A percentile compares a stretch with the other conserved stretches of the same genome.
phyloP scores from a whole-genome alignment of 2,113 vertebrate species.

The Sitta europaea region DNA sequence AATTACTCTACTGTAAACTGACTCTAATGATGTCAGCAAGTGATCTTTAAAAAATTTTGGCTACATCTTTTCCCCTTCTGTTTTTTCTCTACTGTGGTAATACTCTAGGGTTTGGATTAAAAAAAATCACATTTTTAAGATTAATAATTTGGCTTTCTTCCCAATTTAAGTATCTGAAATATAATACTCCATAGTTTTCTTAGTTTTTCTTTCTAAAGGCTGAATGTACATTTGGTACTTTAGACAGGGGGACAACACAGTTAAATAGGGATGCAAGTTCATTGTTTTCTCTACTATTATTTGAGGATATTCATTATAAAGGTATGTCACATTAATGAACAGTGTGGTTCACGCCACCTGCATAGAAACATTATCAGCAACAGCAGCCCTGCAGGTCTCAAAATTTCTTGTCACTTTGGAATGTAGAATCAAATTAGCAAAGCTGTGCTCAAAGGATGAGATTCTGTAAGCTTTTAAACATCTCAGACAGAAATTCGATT shows the following conservation, averaged over 20 bases:
- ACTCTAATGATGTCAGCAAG: not conserved
- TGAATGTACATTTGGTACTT: not conserved
- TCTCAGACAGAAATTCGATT: constrained; percentile 75
- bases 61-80: not conserved
- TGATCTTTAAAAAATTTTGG: not conserved
- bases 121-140: not conserved
- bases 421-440: constrained; percentile 67
- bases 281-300: not conserved
- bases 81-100: not conserved
- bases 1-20: not conserved
- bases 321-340: constrained; percentile 20
- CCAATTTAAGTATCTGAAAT: not conserved
- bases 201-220: not conserved
- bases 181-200: not conserved
- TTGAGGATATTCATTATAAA: constrained; percentile 27
- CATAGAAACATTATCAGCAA: constrained; percentile 47
- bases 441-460: constrained; percentile 60
- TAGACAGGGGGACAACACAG: not conserved
- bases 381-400: constrained; percentile 41
- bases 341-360: not conserved
- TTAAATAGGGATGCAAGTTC: not conserved
- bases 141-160: not conserved
- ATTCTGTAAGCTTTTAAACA: constrained; percentile 73
- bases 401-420: constrained; percentile 49
- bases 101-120: not conserved